A percentile compares a stretch with the other conserved stretches of the same genome.
These are phyloP conservation scores for Cathartes aura DNA, from an alignment of 2,113 vertebrate genomes.

Conservation along the genomic window DNA sequence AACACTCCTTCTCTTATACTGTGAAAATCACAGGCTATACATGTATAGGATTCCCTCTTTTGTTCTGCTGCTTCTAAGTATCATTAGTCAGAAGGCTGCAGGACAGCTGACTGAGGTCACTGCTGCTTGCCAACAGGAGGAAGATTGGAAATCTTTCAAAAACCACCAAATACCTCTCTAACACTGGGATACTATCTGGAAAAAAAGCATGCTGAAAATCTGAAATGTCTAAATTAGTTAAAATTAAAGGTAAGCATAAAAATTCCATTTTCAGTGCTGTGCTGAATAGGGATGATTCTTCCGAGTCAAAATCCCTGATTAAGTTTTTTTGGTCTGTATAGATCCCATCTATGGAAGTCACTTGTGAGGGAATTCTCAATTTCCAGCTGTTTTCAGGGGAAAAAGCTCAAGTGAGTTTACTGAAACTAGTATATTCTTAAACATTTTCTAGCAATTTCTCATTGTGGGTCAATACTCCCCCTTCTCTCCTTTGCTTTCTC, in stretches of 20 bases:
- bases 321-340: background rate
- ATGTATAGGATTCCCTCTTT: background rate
- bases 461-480: background rate
- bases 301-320: background rate
- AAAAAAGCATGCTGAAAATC: background rate
- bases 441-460: background rate
- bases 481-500: background rate
- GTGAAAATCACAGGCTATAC: background rate
- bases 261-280: background rate
- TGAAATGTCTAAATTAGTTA: background rate
- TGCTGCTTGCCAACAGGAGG: background rate
- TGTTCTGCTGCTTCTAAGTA: background rate
- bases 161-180: background rate
- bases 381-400: background rate
- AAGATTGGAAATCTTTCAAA: background rate
- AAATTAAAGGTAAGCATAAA: background rate
- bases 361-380: background rate
- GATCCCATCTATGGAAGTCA: background rate
- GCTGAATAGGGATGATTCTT: background rate
- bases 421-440: background rate
- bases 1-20: background rate
- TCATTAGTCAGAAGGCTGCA: background rate
- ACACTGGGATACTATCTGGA: slow-evolving; percentile 2
- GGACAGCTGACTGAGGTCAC: background rate
- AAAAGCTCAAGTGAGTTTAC: background rate